Evolutionary conservation across 2,888 invertebrate genomes (phyloP).

Genomic region (Leptura quadrifasciata): DNA sequence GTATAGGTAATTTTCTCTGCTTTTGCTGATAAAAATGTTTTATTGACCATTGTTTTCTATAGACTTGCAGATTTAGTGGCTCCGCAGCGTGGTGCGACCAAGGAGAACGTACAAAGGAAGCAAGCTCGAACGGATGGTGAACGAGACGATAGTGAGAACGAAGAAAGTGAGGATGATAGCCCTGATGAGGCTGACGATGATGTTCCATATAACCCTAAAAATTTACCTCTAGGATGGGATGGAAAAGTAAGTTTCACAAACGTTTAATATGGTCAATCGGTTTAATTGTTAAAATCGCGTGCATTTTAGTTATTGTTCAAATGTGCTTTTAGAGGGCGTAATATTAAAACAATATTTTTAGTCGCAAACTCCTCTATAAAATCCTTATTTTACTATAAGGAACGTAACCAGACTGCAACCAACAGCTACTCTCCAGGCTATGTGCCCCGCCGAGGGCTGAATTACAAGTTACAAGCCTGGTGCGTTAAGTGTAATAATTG

Average conservation of each 20-base stretch:
- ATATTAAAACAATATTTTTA: too few species aligned
- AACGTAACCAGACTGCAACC: too few species aligned
- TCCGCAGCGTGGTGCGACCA: slow-evolving; percentile 91
- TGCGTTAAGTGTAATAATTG: too few species aligned
- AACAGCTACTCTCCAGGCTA: too few species aligned
- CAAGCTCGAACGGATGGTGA: slow-evolving; percentile 97
- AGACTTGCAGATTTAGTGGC: slow-evolving; percentile 89
- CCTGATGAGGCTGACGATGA: slow-evolving; percentile 94
- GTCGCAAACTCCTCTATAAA: too few species aligned
- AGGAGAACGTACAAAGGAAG: slow-evolving; percentile 98
- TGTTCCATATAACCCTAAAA: slow-evolving; percentile 99
- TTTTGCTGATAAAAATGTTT: background rate
- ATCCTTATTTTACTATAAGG: too few species aligned
- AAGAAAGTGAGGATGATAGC: slow-evolving; percentile 87
- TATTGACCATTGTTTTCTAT: slow-evolving; percentile 28
- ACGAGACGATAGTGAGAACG: slow-evolving; percentile 92
- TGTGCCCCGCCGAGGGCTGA: too few species aligned
- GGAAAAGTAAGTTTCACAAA: slow-evolving; percentile 82
- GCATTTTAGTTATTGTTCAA: too few species aligned
- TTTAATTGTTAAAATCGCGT: too few species aligned
- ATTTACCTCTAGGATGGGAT: slow-evolving; percentile 99
- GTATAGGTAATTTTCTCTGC: slow-evolving; percentile 78
- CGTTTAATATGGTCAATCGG: background rate
- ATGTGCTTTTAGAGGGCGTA: too few species aligned
- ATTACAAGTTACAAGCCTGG: too few species aligned